phyloP scores from a whole-genome alignment of 2,113 vertebrate species.

The Anolis sagrei region DNA sequence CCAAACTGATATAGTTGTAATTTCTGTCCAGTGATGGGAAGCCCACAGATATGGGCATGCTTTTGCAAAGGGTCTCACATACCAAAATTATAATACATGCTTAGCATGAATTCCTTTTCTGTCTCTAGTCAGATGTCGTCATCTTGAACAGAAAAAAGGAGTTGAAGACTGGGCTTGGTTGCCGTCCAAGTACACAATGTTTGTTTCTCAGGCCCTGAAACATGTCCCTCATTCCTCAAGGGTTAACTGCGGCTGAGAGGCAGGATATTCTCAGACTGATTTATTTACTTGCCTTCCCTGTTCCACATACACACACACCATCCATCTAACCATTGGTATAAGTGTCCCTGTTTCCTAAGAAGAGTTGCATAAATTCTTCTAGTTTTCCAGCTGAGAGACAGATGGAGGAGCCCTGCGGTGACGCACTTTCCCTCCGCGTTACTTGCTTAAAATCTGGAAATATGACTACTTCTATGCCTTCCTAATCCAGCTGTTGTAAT shows the following conservation, averaged over 20 bases:
- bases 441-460: too few species aligned
- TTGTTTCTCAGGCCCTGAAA: constrained; percentile 43
- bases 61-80: too few species aligned
- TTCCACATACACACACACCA: neutral
- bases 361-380: neutral
- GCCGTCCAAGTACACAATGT: neutral
- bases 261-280: neutral
- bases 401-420: neutral
- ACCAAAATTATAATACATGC: too few species aligned
- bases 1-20: too few species aligned
- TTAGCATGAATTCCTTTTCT: neutral
- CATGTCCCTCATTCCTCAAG: constrained; percentile 14
- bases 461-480: too few species aligned
- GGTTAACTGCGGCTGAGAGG: neutral
- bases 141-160: neutral
- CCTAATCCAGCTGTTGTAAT: neutral
- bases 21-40: too few species aligned
- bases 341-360: too few species aligned
- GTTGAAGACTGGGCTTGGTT: neutral
- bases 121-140: neutral
- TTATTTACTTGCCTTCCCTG: neutral
- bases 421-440: neutral
- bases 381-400: neutral
- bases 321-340: neutral
- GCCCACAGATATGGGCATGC: too few species aligned